These are phyloP conservation scores for Drosophila picticornis DNA, from an alignment of 2,888 invertebrate genomes.

Conservation along the genomic window DNA sequence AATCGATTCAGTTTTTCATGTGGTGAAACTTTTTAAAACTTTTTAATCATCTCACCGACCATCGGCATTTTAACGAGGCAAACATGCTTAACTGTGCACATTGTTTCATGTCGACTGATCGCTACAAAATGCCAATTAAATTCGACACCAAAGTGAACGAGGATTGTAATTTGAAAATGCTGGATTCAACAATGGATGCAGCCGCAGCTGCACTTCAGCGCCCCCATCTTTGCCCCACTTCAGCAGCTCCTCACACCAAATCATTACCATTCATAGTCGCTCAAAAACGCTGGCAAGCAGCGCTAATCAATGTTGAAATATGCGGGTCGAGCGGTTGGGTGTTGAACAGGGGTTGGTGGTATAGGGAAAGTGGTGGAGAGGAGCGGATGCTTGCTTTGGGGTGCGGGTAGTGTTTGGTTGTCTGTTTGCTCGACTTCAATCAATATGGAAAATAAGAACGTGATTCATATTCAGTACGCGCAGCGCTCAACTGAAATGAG, in stretches of 20 bases:
- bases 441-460: conserved; percentile 71
- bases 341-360: not conserved
- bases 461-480: conserved; percentile 75
- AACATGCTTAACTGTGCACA: not conserved
- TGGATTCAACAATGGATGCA: conserved; percentile 17
- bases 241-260: conserved; percentile 9
- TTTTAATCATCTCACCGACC: too few relatives aligned
- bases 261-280: conserved; percentile 38
- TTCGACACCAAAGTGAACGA: conserved; percentile 19
- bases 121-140: conserved; percentile 56
- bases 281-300: conserved; percentile 32
- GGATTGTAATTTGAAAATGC: conserved; percentile 58
- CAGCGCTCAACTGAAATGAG: conserved; percentile 58
- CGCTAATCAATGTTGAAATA: conserved; percentile 58
- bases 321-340: conserved; percentile 27
- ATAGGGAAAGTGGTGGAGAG: not conserved
- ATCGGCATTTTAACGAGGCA: not conserved
- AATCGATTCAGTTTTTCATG: not conserved
- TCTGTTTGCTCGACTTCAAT: conserved; percentile 49
- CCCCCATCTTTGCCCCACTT: not conserved
- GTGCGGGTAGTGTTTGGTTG: not conserved
- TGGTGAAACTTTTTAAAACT: not conserved
- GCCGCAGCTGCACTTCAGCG: conserved; percentile 7
- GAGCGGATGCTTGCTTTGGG: not conserved
- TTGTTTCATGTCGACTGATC: conserved; percentile 46